phyloP scores from a whole-genome alignment of 2,113 vertebrate species.

The Upupa epops region DNA sequence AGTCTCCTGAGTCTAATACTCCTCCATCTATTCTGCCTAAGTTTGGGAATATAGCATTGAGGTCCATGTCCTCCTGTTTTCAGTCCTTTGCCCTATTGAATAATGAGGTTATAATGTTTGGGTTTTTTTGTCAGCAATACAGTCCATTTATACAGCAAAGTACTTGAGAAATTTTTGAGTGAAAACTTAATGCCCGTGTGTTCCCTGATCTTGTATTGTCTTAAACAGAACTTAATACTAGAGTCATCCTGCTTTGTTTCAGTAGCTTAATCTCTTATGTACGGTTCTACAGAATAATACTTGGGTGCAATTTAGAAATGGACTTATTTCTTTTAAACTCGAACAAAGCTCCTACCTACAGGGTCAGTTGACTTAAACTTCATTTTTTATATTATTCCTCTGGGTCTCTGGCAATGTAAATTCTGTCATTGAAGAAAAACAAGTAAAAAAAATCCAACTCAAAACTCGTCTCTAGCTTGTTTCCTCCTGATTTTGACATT shows the following conservation, averaged over 20 bases:
- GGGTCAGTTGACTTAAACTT: not conserved
- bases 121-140: not conserved
- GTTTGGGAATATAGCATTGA: not conserved
- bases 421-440: not conserved
- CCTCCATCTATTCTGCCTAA: not conserved
- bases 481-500: not conserved
- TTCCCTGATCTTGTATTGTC: too few relatives aligned
- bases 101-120: not conserved
- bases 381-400: not conserved
- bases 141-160: not conserved
- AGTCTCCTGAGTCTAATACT: not conserved
- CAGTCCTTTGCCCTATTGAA: not conserved
- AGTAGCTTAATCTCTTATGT: not conserved
- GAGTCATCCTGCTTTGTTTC: not conserved
- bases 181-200: too few relatives aligned
- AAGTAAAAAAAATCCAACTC: not conserved
- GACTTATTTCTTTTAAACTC: not conserved
- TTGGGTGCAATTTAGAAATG: not conserved
- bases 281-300: not conserved
- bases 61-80: not conserved
- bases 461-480: not conserved
- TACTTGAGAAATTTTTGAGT: not conserved
- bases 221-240: not conserved
- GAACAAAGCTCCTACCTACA: not conserved
- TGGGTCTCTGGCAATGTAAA: not conserved